phyloP scores from a whole-genome alignment of 2,888 invertebrate species.

The Sipha maydis region DNA sequence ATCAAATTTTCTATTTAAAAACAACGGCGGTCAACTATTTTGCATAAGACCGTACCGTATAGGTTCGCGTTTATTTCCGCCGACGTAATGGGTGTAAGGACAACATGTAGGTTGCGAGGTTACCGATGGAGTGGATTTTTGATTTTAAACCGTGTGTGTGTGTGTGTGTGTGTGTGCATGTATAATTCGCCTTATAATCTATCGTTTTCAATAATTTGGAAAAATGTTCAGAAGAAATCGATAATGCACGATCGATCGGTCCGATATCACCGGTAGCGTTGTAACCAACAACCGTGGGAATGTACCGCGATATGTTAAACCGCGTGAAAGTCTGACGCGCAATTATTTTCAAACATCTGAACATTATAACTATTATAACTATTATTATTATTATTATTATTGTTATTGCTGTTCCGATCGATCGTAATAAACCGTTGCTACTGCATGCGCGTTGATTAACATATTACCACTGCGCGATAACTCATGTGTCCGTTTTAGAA shows the following conservation, averaged over 20 bases:
- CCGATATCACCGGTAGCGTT: background rate
- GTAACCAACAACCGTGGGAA: background rate
- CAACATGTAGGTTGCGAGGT: no score
- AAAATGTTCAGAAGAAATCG: background rate
- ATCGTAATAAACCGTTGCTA: background rate
- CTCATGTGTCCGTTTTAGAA: background rate
- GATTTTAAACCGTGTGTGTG: background rate
- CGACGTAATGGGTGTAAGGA: no score
- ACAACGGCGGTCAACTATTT: no score
- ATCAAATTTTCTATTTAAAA: no score
- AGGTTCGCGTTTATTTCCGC: no score
- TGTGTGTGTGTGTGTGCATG: no score
- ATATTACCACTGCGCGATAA: background rate
- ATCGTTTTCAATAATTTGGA: background rate
- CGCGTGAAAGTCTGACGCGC: background rate
- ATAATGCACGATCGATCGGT: background rate
- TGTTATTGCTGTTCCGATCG: background rate
- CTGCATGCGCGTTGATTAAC: background rate
- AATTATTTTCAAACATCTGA: background rate
- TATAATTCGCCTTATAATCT: no score
- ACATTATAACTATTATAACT: background rate
- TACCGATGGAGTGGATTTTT: no score
- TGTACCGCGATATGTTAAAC: background rate
- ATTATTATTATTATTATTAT: background rate
- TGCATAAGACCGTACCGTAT: no score